These are phyloP conservation scores for Hemicordylus capensis DNA, from an alignment of 2,113 vertebrate genomes.

Conservation along the genomic window DNA sequence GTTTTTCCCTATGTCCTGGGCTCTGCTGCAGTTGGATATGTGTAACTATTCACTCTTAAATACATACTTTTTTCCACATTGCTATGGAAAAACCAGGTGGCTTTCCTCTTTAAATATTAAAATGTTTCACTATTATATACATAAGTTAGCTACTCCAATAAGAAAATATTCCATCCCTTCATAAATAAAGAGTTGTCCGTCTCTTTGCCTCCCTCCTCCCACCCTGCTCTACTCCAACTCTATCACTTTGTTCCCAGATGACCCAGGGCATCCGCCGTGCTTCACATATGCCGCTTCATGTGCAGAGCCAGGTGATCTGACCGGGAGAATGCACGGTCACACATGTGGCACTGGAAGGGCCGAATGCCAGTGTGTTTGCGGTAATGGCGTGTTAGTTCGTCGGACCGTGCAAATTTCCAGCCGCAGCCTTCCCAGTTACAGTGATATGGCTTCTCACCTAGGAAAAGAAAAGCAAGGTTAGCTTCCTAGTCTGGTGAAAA, in stretches of 20 bases:
- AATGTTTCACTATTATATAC: slow-evolving; percentile 44
- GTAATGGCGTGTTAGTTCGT: slow-evolving; percentile 90
- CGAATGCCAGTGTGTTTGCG: slow-evolving; percentile 91
- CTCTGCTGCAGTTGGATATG: not conserved
- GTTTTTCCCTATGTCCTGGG: not conserved
- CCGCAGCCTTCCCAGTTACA: slow-evolving; percentile 93
- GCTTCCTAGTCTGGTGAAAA: not conserved
- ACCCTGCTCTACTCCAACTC: slow-evolving; percentile 1
- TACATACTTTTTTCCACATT: not conserved
- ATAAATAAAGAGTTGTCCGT: slow-evolving; percentile 44
- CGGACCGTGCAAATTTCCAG: slow-evolving; percentile 90
- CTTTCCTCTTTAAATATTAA: slow-evolving; percentile 73
- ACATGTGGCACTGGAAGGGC: slow-evolving; percentile 91
- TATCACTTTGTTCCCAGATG: not conserved
- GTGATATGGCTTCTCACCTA: slow-evolving; percentile 91
- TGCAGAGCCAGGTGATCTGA: slow-evolving; percentile 92
- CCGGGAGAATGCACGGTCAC: slow-evolving; percentile 90
- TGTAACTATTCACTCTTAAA: slow-evolving; percentile 32
- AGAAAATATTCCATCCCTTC: slow-evolving; percentile 43
- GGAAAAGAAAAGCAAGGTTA: slow-evolving; percentile 1
- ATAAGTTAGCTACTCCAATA: slow-evolving; percentile 54
- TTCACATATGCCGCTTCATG: slow-evolving; percentile 94
- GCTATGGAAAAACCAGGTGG: not conserved
- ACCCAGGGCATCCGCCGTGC: not conserved
- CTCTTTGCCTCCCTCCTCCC: slow-evolving; percentile 22